Percentiles rank a stretch among this genome's conserved stretches.
Conservation (phyloP, 2,113 vertebrate genomes). For the Equus quagga region DNA sequence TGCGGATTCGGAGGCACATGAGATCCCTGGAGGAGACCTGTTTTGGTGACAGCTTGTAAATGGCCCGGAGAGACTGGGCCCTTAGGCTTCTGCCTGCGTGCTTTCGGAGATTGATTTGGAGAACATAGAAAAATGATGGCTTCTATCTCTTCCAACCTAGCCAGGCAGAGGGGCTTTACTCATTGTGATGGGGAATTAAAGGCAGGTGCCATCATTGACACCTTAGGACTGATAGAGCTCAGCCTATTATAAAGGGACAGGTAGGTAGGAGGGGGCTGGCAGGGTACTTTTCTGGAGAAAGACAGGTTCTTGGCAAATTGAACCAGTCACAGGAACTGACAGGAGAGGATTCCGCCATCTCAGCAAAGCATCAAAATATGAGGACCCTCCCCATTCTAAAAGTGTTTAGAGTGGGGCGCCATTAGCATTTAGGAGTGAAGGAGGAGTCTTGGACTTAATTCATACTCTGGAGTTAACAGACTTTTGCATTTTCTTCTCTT, state of each 20-base stretch:
- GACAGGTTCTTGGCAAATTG: neutral
- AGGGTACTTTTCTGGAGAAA: neutral
- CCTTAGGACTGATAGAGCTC: neutral
- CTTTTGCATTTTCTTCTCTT: neutral
- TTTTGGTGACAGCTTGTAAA: neutral
- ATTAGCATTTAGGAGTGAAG: neutral
- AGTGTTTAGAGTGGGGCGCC: neutral
- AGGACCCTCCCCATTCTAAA: neutral
- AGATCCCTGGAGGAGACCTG: neutral
- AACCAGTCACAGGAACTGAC: neutral
- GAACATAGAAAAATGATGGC: neutral
- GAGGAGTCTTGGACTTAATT: neutral
- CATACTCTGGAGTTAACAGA: neutral
- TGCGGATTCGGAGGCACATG: too few relatives aligned
- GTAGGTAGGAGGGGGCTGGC: neutral
- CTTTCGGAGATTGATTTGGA: neutral
- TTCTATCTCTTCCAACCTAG: neutral
- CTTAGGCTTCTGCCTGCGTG: neutral
- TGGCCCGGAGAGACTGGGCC: neutral
- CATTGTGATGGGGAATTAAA: neutral
- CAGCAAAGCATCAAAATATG: neutral
- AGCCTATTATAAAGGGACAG: neutral
- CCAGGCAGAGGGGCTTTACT: neutral
- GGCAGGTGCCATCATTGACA: neutral
- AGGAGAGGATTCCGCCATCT: neutral